These are phyloP conservation scores for Bombus affinis DNA, from an alignment of 1,140 invertebrate species.

Conservation along the genomic window DNA sequence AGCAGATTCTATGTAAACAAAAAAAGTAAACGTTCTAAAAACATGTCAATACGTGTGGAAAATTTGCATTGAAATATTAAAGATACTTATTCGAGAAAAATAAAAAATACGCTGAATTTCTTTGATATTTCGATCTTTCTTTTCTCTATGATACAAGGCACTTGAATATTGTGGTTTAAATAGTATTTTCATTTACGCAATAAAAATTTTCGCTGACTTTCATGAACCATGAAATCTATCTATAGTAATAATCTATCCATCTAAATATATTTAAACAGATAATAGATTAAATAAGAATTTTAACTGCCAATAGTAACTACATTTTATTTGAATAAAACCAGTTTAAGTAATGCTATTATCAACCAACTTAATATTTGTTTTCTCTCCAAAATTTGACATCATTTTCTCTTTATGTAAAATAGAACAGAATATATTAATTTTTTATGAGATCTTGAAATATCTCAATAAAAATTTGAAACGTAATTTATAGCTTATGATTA, in stretches of 20 bases:
- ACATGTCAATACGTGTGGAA: background rate
- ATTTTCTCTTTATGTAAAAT: background rate
- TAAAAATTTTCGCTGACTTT: background rate
- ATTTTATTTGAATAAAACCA: background rate
- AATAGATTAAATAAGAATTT: background rate
- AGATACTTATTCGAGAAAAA: background rate
- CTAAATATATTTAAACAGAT: background rate
- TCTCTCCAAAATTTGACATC: background rate
- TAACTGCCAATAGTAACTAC: background rate
- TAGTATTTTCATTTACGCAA: background rate
- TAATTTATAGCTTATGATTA: background rate
- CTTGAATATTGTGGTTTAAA: no score
- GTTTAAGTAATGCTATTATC: background rate
- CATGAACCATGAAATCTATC: background rate
- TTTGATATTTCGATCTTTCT: background rate
- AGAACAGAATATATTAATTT: background rate
- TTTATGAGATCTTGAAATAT: background rate
- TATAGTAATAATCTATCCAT: background rate
- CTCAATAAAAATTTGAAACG: background rate
- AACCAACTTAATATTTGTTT: no score
- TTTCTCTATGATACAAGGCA: no score
- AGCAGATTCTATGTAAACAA: background rate
- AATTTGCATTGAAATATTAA: background rate
- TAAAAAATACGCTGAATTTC: background rate
- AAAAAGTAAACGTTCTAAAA: background rate